Percentiles rank a stretch among this genome's conserved stretches.
Evolutionary conservation across 1,140 invertebrate species (phyloP).

Genomic region (Linepithema humile): DNA sequence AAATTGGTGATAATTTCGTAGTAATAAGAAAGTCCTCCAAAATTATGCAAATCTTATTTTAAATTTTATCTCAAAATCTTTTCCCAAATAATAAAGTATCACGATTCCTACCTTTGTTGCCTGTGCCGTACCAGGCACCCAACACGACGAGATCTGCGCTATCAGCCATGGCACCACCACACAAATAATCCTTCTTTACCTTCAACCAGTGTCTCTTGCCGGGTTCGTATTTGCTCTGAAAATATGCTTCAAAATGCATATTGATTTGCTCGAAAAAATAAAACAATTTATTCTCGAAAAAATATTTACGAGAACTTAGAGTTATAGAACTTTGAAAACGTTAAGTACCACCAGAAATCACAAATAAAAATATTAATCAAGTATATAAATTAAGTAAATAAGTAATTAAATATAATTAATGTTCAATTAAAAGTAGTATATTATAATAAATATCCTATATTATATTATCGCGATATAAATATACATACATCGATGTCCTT

Average conservation of each 20-base stretch:
- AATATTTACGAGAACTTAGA: background rate
- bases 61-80: background rate
- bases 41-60: no score
- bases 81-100: background rate
- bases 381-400: background rate
- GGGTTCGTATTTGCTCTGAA: conserved; percentile 93
- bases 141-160: conserved; percentile 96
- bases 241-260: conserved; percentile 18
- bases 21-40: no score
- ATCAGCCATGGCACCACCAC: conserved; percentile 96
- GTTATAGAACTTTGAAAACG: background rate
- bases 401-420: background rate
- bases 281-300: background rate
- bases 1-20: background rate
- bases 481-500: conserved; percentile 88
- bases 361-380: background rate
- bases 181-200: conserved; percentile 97
- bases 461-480: background rate
- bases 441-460: background rate
- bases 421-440: background rate
- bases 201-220: conserved; percentile 98
- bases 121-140: conserved; percentile 97
- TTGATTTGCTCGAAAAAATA: background rate
- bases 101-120: conserved; percentile 89
- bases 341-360: background rate